Conservation (phyloP, 2,888 invertebrate species). For the Drosophila lutescens region DNA sequence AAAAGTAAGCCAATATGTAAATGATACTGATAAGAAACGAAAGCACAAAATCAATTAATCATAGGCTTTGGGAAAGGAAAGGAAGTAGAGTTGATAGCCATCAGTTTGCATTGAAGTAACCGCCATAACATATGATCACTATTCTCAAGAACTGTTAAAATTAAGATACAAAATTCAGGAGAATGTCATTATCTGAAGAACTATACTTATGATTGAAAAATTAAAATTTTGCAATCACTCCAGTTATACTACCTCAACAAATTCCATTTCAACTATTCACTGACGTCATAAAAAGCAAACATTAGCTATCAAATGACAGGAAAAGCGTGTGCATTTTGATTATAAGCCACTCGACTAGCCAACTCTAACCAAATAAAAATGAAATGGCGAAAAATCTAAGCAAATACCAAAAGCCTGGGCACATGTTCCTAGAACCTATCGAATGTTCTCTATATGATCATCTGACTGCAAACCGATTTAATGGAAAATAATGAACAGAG, state of each 20-base stretch:
- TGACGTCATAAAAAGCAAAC: conserved; percentile 17
- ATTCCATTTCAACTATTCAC: not conserved
- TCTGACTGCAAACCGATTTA: conserved; percentile 6
- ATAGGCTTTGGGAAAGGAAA: conserved; percentile 1
- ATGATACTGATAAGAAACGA: conserved; percentile 10
- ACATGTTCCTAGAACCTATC: conserved; percentile 4
- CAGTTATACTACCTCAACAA: not conserved
- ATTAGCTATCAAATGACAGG: conserved; percentile 36
- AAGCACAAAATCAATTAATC: conserved; percentile 3
- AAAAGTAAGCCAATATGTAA: conserved; percentile 14
- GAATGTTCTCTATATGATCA: conserved; percentile 18
- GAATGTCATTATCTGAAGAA: not conserved
- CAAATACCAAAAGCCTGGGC: conserved; percentile 2
- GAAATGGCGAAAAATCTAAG: conserved; percentile 24
- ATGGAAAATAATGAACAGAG: conserved; percentile 16
- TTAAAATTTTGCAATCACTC: not conserved
- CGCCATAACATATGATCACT: not conserved
- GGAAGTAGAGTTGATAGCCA: not conserved
- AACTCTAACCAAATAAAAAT: conserved; percentile 20
- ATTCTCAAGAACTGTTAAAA: not conserved
- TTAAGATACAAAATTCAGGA: not conserved
- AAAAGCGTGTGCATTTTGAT: conserved; percentile 46
- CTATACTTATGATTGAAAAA: not conserved
- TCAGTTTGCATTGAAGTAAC: conserved; percentile 9
- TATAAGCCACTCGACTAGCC: conserved; percentile 38